These are phyloP conservation scores for Drosophila biarmipes DNA, from an alignment of 1,140 invertebrate species.

Conservation along the genomic window DNA sequence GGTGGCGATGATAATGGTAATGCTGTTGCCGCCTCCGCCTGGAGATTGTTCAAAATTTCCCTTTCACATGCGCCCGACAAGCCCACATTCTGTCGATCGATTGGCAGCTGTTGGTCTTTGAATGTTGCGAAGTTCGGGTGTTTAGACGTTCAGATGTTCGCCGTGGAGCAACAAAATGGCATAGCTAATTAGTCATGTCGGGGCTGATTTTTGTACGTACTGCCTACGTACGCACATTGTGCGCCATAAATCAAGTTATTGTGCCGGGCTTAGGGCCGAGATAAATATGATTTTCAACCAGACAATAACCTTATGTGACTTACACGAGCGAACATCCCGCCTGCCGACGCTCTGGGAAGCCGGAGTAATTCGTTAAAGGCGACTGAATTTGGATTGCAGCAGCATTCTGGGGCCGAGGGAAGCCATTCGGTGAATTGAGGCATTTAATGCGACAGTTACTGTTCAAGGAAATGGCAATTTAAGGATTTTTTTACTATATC, in stretches of 20 bases:
- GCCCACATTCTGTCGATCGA: slow-evolving; percentile 20
- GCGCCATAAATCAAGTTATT: slow-evolving; percentile 69
- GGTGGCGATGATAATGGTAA: slow-evolving; percentile 36
- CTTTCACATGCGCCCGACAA: not conserved
- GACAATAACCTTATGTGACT: slow-evolving; percentile 16
- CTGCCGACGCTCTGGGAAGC: slow-evolving; percentile 14
- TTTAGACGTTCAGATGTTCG: not conserved
- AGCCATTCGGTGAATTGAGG: slow-evolving; percentile 1
- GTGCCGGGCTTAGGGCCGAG: slow-evolving; percentile 9
- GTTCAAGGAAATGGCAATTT: not conserved
- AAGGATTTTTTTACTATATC: too few species aligned
- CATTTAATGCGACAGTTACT: slow-evolving; percentile 1
- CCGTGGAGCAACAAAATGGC: slow-evolving; percentile 13
- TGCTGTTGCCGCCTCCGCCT: slow-evolving; percentile 30
- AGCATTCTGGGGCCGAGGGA: slow-evolving; percentile 7
- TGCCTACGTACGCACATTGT: slow-evolving; percentile 37
- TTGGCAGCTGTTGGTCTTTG: slow-evolving; percentile 42
- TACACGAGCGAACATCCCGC: not conserved
- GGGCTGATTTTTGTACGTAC: slow-evolving; percentile 33
- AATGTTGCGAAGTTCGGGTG: too few species aligned
- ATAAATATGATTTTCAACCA: slow-evolving; percentile 46
- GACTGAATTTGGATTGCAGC: not conserved
- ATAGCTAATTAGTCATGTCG: slow-evolving; percentile 62
- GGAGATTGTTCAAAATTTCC: slow-evolving; percentile 49
- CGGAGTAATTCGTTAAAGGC: slow-evolving; percentile 27